Conservation (phyloP, 2,888 invertebrate genomes). For the Spodoptera littoralis region DNA sequence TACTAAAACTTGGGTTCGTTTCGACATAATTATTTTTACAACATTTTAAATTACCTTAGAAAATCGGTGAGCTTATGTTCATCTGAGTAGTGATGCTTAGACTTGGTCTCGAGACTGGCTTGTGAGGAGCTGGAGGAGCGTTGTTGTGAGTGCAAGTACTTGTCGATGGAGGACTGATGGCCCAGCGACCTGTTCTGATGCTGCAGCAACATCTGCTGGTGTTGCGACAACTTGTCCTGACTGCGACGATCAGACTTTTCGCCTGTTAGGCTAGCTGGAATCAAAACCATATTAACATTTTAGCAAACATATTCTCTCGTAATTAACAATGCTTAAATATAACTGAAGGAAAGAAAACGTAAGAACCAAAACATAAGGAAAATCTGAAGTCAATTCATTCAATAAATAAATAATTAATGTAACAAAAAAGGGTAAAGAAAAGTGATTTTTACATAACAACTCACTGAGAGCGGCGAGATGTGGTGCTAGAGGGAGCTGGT, state of each 20-base stretch:
- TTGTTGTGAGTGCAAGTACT: conserved; percentile 86
- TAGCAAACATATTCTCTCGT: neutral
- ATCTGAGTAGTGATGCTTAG: conserved; percentile 84
- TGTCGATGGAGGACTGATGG: conserved; percentile 90
- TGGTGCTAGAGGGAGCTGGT: conserved; percentile 84
- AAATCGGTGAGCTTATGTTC: conserved; percentile 93
- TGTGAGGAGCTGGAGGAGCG: conserved; percentile 84
- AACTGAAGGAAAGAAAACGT: no score
- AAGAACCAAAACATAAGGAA: neutral
- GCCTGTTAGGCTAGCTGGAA: conserved; percentile 75
- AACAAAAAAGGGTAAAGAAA: conserved; percentile 1
- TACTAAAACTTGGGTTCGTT: no score
- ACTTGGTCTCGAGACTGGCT: conserved; percentile 75
- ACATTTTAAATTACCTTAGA: conserved; percentile 76
- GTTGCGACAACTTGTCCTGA: conserved; percentile 87
- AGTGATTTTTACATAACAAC: conserved; percentile 78
- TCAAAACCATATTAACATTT: neutral
- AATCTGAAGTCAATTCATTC: neutral
- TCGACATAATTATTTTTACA: no score
- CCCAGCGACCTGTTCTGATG: conserved; percentile 90
- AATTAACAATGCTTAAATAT: no score
- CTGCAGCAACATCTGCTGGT: conserved; percentile 91
- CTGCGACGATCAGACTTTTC: conserved; percentile 82
- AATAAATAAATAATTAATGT: neutral
- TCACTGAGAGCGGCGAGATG: conserved; percentile 87